Percentiles rank a stretch among this genome's conserved stretches.
Conservation (phyloP, 2,797 vertebrate genomes). For the Zalophus californianus region DNA sequence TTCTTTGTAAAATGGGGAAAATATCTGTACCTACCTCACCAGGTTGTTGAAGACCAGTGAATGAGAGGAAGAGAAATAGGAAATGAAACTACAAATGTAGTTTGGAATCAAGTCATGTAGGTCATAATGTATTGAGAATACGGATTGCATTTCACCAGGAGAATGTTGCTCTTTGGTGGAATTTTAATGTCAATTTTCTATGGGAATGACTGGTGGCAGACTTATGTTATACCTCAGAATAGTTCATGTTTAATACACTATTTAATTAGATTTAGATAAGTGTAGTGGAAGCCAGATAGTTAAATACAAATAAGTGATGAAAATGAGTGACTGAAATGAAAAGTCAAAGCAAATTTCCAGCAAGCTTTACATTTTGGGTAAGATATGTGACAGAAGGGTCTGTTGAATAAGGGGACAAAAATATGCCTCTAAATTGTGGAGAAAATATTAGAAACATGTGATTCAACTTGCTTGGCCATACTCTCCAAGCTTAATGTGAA, state of each 20-base stretch:
- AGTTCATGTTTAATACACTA: neutral
- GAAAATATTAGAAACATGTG: neutral
- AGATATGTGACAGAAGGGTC: neutral
- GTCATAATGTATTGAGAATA: slow-evolving; percentile 81
- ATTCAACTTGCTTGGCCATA: neutral
- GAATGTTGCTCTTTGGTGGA: slow-evolving; percentile 59
- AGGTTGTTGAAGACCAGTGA: neutral
- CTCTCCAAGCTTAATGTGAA: neutral
- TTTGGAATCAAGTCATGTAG: neutral
- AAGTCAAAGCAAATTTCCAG: neutral
- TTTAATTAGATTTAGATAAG: neutral
- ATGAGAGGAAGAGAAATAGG: slow-evolving; percentile 53
- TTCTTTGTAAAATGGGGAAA: neutral
- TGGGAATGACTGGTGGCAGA: neutral
- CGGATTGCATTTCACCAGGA: slow-evolving; percentile 81
- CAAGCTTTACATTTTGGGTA: neutral
- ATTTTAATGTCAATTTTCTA: neutral
- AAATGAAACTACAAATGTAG: slow-evolving; percentile 75
- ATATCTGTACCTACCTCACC: neutral
- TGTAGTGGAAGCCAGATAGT: neutral
- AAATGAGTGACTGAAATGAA: neutral
- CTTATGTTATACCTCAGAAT: neutral
- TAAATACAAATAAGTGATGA: neutral
- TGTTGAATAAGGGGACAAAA: neutral
- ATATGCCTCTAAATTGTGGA: neutral